These are phyloP conservation scores for Polydrusus tereticollis DNA, from an alignment of 2,888 invertebrate genomes.

Conservation along the genomic window DNA sequence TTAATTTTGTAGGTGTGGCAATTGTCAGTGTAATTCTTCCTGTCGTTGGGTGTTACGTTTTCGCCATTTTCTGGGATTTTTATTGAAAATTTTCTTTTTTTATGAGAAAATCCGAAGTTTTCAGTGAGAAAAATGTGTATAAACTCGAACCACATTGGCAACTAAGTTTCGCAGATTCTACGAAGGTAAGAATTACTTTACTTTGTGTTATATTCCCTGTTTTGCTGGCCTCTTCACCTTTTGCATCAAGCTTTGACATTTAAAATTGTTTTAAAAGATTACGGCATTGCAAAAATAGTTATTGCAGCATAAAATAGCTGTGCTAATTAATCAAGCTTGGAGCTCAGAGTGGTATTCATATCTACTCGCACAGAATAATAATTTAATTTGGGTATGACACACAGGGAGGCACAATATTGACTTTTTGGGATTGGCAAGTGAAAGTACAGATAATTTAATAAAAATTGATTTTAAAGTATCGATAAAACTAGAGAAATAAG, in stretches of 20 bases:
- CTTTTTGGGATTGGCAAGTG: slow-evolving; percentile 44
- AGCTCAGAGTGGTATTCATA: slow-evolving; percentile 8
- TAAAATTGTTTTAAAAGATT: slow-evolving; percentile 48
- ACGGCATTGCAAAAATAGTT: slow-evolving; percentile 45
- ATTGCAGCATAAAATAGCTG: slow-evolving; percentile 38
- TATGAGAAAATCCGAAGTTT: slow-evolving; percentile 42
- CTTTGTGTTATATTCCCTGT: slow-evolving; percentile 46
- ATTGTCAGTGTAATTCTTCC: slow-evolving; percentile 50
- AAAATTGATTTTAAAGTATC: slow-evolving; percentile 28
- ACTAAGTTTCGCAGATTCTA: slow-evolving; percentile 44
- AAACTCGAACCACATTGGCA: slow-evolving; percentile 38
- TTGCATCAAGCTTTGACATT: slow-evolving; percentile 56
- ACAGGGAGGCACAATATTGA: slow-evolving; percentile 41
- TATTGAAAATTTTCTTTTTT: slow-evolving; percentile 50
- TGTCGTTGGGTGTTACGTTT: slow-evolving; percentile 56
- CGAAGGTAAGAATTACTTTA: slow-evolving; percentile 49
- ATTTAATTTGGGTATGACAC: slow-evolving; percentile 15
- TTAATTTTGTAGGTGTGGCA: slow-evolving; percentile 55
- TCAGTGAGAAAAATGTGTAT: slow-evolving; percentile 24
- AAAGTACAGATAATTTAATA: slow-evolving; percentile 39
- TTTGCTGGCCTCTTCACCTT: slow-evolving; percentile 55
- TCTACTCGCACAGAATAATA: background rate
- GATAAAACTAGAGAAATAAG: slow-evolving; percentile 19
- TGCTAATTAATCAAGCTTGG: slow-evolving; percentile 2
- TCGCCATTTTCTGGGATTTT: slow-evolving; percentile 57